Base-by-base conservation (phyloP, 2,113 vertebrate genomes). In the Hypocryptadius cinnamomeus region DNA sequence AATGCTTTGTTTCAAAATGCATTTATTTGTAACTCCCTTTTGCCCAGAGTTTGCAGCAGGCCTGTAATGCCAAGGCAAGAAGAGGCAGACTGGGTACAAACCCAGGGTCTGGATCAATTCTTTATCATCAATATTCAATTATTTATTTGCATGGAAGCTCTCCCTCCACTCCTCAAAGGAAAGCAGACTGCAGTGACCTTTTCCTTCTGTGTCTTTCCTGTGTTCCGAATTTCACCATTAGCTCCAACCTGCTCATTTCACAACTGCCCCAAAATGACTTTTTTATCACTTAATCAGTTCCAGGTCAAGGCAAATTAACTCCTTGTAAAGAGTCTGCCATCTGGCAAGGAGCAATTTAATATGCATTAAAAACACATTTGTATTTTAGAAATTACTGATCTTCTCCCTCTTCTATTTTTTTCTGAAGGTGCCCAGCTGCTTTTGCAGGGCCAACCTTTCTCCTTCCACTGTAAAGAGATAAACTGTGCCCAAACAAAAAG, bases 221-320 rank as follows among this genome's bases (percentile, higher is more conserved):
- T 21, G 33, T 13, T 82, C 61, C 70, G 51, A 39, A 90, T 66
- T 73, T 72, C 83, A 76, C 17, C 35, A 44, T 4, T 51, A 59
- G 48, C 31, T 28, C 54, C n/a, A 77, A 28, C 25, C 30, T 70
- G 37, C 59, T 77, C 84, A 70, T 73, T 92, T 86, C 77, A 66
- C 4, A 5, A 83, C 60, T 57, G 45, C 60, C 80, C 27, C 47
- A 14, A 50, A 66, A 72, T 17, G 54, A 70, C 51, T 84, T 57
- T 90, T 89, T 86, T 47, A 92, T 66, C 64, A 85, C 42, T 70
- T 79, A 53, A 92, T 86, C 91, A 76, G 51, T 79, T 85, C 65
- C 57, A 68, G 84, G 73, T 92, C 70, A 68, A 94, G 66, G 87
- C 65, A 93, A 93, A 93, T 90, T 72, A 93, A 73, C 76, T 82